Evolutionary conservation across 2,797 vertebrate species (phyloP), one percentile per base, ranked within the genome.

Genomic region (Anabas testudineus): DNA sequence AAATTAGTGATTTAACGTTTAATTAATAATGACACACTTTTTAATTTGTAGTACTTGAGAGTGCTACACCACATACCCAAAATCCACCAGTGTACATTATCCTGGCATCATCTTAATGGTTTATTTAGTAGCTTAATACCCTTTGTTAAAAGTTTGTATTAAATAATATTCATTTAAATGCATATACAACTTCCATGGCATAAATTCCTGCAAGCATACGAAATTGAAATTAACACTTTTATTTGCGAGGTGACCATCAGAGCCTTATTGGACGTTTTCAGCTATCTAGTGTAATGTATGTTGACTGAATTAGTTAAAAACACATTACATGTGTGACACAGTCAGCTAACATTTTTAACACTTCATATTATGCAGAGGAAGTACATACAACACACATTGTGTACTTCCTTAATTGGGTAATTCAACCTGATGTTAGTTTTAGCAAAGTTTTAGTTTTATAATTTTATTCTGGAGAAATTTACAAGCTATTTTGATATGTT

Each of bases 401-500:
- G 42, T 10, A 5, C 19, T 46, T 46, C 4, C 3, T 46, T n/a
- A n/a, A n/a, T n/a, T n/a, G n/a, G 46, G 10, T 64, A 26, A 21
- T 48, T 26, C 2, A 41, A 15, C 16, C 13, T 41, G 8, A 41
- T 47, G 21, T 53, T 10, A n/a, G 3, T 65, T 43, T n/a, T 28
- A 7, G 8, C 18, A 14, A 18, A 13, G 6, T 6, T 7, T 47
- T 37, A 32, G 3, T 32, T 48, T 55, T 59, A 14, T 10, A 9
- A 9, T 32, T 48, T 34, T 47, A 21, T 24, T 30, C 7, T 37
- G 3, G 19, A 52, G 5, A 41, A 10, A 53, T 26, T 63, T 1
- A 14, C 1, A 52, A 67, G n/a, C 10, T 32, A 2, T 73, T 69
- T 36, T 71, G 2, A 32, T 52, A 4, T n/a, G 1, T 19, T 81